phyloP scores from a whole-genome alignment of 2,113 vertebrate species.

The Notechis scutatus region DNA sequence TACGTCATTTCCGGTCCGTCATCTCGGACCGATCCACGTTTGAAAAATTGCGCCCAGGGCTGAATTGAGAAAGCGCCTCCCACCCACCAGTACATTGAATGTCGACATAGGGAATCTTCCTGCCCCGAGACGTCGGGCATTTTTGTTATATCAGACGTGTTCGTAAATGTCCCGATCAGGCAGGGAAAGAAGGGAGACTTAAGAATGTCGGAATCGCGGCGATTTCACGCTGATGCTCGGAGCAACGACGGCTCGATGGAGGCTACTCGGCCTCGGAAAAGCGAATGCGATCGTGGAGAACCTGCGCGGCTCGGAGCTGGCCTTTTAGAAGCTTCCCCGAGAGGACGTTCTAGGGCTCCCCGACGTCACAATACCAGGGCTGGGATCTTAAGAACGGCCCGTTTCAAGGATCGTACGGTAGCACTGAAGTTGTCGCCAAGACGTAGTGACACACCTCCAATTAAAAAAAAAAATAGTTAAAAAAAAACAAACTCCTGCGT shows the following conservation, averaged over 20 bases:
- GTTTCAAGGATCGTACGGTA: not conserved
- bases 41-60: not conserved
- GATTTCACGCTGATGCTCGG: not conserved
- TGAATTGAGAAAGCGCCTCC: not conserved
- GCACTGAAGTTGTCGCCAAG: not conserved
- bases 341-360: not conserved
- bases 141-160: not conserved
- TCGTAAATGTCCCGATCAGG: not conserved
- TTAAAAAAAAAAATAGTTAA: not conserved
- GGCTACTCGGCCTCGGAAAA: not conserved
- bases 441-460: not conserved
- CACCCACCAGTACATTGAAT: not conserved
- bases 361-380: not conserved
- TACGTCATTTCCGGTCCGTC: not conserved
- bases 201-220: not conserved
- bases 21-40: too few species aligned
- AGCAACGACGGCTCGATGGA: not conserved
- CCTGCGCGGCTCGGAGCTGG: not conserved
- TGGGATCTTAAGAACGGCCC: not conserved
- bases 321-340: not conserved
- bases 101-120: not conserved
- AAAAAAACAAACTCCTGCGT: not conserved
- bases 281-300: not conserved
- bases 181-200: not conserved
- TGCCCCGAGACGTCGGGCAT: not conserved